Percentiles rank a stretch among this genome's conserved stretches.
These are phyloP conservation scores for Apoderus coryli DNA, from an alignment of 2,888 invertebrate genomes.

Conservation along the genomic window DNA sequence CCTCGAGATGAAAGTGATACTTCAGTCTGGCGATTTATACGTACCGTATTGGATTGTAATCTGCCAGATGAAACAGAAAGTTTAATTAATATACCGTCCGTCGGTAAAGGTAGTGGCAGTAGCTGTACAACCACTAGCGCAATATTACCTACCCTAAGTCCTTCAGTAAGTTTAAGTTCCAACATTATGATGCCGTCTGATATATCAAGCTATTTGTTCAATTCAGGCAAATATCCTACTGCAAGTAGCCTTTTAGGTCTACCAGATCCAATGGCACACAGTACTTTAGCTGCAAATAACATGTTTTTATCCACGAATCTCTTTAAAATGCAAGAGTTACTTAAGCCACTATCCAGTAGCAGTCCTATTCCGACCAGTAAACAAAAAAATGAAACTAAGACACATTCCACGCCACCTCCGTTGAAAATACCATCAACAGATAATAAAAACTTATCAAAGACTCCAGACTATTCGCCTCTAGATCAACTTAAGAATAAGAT, in stretches of 20 bases:
- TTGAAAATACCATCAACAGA: conserved; percentile 29
- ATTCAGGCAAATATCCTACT: conserved; percentile 48
- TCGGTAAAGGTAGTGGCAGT: too few relatives aligned
- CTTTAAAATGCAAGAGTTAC: conserved; percentile 53
- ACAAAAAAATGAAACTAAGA: conserved; percentile 15
- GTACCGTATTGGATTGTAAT: conserved; percentile 57
- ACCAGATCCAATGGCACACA: conserved; percentile 63
- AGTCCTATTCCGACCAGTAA: conserved; percentile 34
- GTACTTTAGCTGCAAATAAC: conserved; percentile 60
- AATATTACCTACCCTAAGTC: conserved; percentile 25
- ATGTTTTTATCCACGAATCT: conserved; percentile 58
- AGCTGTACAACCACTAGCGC: too few relatives aligned
- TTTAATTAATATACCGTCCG: conserved; percentile 40
- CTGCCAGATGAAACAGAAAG: conserved; percentile 55
- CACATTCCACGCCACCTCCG: conserved; percentile 13
- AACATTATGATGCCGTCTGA: conserved; percentile 49
- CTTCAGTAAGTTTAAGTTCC: conserved; percentile 37
- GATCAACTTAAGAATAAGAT: conserved; percentile 34
- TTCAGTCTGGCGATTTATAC: conserved; percentile 63
- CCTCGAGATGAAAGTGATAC: conserved; percentile 62
- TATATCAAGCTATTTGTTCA: conserved; percentile 52
- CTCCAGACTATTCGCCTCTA: conserved; percentile 37
- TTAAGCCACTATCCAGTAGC: conserved; percentile 43
- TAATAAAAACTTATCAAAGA: conserved; percentile 30
- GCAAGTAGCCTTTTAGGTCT: conserved; percentile 47